Base-by-base conservation (phyloP, 2,888 invertebrate genomes). In the Pammene aurita region DNA sequence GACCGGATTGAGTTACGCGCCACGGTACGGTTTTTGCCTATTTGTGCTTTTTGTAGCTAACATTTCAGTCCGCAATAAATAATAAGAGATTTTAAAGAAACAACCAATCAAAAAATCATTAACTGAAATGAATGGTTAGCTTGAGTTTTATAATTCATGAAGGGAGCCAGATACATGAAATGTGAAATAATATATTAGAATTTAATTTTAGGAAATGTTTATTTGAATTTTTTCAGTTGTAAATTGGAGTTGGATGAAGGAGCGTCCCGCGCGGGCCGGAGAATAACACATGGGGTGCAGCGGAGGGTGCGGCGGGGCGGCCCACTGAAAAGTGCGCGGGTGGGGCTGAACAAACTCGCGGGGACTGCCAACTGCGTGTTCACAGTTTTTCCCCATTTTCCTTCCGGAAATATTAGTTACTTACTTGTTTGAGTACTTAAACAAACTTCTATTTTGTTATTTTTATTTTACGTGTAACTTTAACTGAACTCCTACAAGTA, bases 331-430 rank as follows among this genome's bases (percentile, higher is more conserved):
- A 91, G 91, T 90, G 89, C 90, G 92, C 92, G 92, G 92, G 91
- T 88, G 91, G 92, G 90, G 91, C 91, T 90, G 92, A 91, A 90
- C 92, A 92, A 92, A 92, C 92, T 92, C 92, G 92, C 92, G 92
- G 88, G 92, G 91, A 87, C 89, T 81, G 81, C 72, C 90, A 88
- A 84, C 78, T 79, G 74, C 76, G 72, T 72, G 75, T 71, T 18
- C 54, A 66, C 58, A 77, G 73, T 79, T 81, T 86, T 80, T 73
- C 58, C 75, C 78, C 42, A 14, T 64, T 76, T 77, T 76, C 74
- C 75, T 78, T 76, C 73, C 74, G 62, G 60, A 71, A 72, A 38
- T 63, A 69, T 75, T 77, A 74, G 76, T 73, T 56, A 48, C 16
- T 65, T 58, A 62, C 58, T 67, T 26, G 11, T n/a, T 50, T 2